Base-by-base conservation (phyloP, 1,140 invertebrate genomes). In the Riptortus pedestris region DNA sequence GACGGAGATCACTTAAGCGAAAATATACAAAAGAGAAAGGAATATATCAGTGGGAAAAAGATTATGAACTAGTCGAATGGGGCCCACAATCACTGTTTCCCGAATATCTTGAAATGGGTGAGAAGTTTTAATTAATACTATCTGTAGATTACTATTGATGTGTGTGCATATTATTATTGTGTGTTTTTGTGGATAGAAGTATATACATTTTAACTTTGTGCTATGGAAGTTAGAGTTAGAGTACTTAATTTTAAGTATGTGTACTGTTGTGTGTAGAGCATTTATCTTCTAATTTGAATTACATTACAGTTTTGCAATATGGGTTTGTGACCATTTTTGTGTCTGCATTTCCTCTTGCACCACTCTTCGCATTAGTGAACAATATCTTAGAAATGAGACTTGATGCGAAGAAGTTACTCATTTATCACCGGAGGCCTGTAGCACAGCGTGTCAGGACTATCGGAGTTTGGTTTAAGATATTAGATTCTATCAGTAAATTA, bases 101-200 rank as follows among this genome's bases (percentile, higher is more conserved):
- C 2, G 96, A 98, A 77, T 98, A 98, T 77, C 78, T 98, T 58
- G 95, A 98, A 83, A 97, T 98, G 92, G 87, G 90, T 92, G 79
- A 77, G 75, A 7, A 12, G 14, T n/a, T n/a, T n/a, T n/a, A n/a
- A n/a, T n/a, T n/a, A n/a, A n/a, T n/a, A n/a, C n/a, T n/a, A n/a
- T n/a, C n/a, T n/a, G n/a, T n/a, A n/a, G n/a, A n/a, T n/a, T n/a
- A n/a, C n/a, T n/a, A n/a, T n/a, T n/a, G n/a, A n/a, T n/a, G n/a
- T n/a, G n/a, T n/a, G n/a, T n/a, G n/a, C n/a, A n/a, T n/a, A n/a
- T n/a, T n/a, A n/a, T n/a, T n/a, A n/a, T n/a, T n/a, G n/a, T n/a
- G n/a, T n/a, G n/a, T n/a, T n/a, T n/a, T n/a, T n/a, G n/a, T n/a
- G n/a, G n/a, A n/a, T n/a, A n/a, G n/a, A n/a, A n/a, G n/a, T n/a